These are phyloP conservation scores for Blera fallax DNA, from an alignment of 2,888 invertebrate species.

Conservation along the genomic window DNA sequence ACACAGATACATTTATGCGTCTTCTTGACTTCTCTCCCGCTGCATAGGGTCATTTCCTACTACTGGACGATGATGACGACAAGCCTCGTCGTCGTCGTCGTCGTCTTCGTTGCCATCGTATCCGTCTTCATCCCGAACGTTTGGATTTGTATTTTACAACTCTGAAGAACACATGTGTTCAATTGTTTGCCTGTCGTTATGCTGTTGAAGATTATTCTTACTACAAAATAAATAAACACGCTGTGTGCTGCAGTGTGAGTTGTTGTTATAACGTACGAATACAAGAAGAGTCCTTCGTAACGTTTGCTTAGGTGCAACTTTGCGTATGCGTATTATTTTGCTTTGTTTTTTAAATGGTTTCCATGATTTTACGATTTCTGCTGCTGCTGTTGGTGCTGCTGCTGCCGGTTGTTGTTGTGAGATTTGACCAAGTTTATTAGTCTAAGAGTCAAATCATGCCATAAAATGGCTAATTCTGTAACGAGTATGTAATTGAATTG, in stretches of 20 bases:
- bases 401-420: neutral
- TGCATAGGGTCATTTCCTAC: constrained; percentile 62
- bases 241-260: constrained; percentile 26
- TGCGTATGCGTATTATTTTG: constrained; percentile 23
- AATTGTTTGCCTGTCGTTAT: constrained; percentile 64
- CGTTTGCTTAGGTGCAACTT: constrained; percentile 61
- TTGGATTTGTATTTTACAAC: constrained; percentile 61
- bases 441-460: constrained; percentile 33
- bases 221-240: constrained; percentile 65
- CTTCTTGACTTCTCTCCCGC: constrained; percentile 44
- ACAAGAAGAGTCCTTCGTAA: neutral
- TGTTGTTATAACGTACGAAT: neutral
- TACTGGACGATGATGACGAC: constrained; percentile 38
- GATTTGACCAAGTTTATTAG: constrained; percentile 50
- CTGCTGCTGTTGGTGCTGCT: no score
- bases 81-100: constrained; percentile 12
- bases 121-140: constrained; percentile 20
- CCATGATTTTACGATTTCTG: constrained; percentile 53
- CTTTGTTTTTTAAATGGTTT: neutral
- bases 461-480: constrained; percentile 64
- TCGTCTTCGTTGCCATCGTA: neutral
- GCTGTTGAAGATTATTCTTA: constrained; percentile 54
- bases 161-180: constrained; percentile 68
- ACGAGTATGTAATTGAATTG: constrained; percentile 48
- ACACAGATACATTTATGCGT: constrained; percentile 17